phyloP scores from a whole-genome alignment of 2,113 vertebrate genomes.

The Corythoichthys intestinalis region DNA sequence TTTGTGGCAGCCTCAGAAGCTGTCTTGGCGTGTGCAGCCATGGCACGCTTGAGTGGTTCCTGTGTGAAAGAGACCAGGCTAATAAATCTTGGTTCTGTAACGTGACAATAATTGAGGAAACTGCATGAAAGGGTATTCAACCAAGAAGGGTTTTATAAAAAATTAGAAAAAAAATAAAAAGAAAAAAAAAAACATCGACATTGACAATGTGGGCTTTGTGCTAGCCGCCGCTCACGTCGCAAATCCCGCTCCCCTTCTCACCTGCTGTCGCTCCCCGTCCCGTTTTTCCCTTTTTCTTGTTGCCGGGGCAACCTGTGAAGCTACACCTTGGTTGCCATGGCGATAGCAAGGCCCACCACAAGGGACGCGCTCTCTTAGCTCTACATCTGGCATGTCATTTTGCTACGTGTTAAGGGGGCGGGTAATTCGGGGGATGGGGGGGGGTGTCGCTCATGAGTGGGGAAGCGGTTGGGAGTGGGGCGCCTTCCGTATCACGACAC shows the following conservation, averaged over 20 bases:
- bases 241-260: slow-evolving; percentile 28
- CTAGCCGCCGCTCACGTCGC: neutral
- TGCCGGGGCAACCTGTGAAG: slow-evolving; percentile 50
- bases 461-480: neutral
- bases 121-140: neutral
- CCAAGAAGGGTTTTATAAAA: neutral
- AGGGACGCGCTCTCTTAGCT: slow-evolving; percentile 35
- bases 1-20: too few relatives aligned
- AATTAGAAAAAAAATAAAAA: neutral
- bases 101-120: too few relatives aligned
- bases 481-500: neutral
- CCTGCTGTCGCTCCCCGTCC: slow-evolving; percentile 34
- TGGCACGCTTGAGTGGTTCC: neutral
- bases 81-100: too few relatives aligned
- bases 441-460: neutral
- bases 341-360: slow-evolving; percentile 36
- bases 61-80: too few relatives aligned
- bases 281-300: slow-evolving; percentile 24
- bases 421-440: neutral
- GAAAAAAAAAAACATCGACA: neutral
- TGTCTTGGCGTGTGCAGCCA: neutral
- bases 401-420: neutral
- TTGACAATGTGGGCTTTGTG: neutral
- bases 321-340: slow-evolving; percentile 66
- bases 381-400: slow-evolving; percentile 26